phyloP scores from a whole-genome alignment of 2,888 invertebrate species.

The Julus scanicus region DNA sequence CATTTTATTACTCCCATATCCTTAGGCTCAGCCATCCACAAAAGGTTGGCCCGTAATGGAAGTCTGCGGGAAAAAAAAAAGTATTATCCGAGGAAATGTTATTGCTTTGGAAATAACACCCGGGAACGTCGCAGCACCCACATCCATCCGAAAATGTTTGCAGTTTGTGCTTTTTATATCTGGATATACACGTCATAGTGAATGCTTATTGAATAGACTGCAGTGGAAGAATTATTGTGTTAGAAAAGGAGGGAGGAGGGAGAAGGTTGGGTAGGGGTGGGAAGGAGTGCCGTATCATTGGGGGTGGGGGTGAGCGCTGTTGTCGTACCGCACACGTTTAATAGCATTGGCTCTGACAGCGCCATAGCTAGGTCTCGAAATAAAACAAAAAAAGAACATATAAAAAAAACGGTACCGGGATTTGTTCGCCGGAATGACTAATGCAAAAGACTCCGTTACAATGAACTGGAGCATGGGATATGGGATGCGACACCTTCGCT shows the following conservation, averaged over 20 bases:
- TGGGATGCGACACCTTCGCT: constrained; percentile 35
- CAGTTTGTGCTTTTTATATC: constrained; percentile 50
- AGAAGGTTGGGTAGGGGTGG: neutral
- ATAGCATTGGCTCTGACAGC: constrained; percentile 51
- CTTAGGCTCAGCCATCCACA: constrained; percentile 52
- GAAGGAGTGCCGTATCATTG: neutral
- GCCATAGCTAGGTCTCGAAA: neutral
- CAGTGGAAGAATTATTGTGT: constrained; percentile 50
- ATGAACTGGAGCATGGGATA: constrained; percentile 41
- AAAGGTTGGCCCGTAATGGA: constrained; percentile 51
- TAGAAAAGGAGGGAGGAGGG: neutral
- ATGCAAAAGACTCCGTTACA: constrained; percentile 37
- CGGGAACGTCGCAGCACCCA: constrained; percentile 34
- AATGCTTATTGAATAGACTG: constrained; percentile 54
- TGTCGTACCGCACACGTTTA: neutral
- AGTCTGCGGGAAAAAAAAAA: constrained; percentile 44
- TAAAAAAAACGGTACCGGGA: constrained; percentile 37
- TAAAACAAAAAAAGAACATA: neutral
- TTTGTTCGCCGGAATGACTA: constrained; percentile 17
- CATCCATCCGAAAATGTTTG: constrained; percentile 50
- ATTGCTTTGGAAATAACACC: constrained; percentile 54
- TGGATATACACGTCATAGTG: constrained; percentile 37
- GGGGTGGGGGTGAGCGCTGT: neutral
- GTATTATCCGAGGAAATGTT: constrained; percentile 54
- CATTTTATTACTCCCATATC: constrained; percentile 52